Conservation (phyloP, 1,140 invertebrate genomes). For the Euschistus heros region DNA sequence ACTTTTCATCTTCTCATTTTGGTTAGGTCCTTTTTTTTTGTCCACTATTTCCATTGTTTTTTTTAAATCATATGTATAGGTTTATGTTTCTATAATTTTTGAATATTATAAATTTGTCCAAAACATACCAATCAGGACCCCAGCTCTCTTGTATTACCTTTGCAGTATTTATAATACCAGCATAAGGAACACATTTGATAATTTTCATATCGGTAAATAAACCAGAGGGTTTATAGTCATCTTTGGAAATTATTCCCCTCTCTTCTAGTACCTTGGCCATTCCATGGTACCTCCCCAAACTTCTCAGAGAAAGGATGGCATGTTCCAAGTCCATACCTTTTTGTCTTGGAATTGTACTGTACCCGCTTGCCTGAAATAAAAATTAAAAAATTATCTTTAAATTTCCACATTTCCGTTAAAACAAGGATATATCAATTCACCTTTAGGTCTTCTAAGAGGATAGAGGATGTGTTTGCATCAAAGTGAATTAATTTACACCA, state of each 20-base stretch:
- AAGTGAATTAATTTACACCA: no score
- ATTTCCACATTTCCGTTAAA: no score
- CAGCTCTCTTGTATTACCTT: not conserved
- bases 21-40: no score
- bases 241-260: slow-evolving; percentile 3
- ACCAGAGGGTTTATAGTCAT: not conserved
- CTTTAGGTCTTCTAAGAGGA: no score
- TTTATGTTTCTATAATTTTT: no score
- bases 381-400: no score
- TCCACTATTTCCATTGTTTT: no score
- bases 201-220: not conserved
- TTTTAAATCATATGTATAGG: no score
- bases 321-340: slow-evolving; percentile 7
- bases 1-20: no score
- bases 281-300: slow-evolving; percentile 11
- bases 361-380: not conserved
- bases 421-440: no score
- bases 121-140: not conserved
- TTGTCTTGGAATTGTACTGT: not conserved
- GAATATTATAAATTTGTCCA: no score
- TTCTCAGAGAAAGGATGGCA: not conserved
- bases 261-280: slow-evolving; percentile 10
- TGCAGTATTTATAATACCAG: not conserved
- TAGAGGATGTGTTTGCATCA: no score
- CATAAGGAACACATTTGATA: not conserved